Percentiles rank a stretch among this genome's conserved stretches.
Conservation (phyloP, 2,888 invertebrate genomes). For the Mylabris sibirica region DNA sequence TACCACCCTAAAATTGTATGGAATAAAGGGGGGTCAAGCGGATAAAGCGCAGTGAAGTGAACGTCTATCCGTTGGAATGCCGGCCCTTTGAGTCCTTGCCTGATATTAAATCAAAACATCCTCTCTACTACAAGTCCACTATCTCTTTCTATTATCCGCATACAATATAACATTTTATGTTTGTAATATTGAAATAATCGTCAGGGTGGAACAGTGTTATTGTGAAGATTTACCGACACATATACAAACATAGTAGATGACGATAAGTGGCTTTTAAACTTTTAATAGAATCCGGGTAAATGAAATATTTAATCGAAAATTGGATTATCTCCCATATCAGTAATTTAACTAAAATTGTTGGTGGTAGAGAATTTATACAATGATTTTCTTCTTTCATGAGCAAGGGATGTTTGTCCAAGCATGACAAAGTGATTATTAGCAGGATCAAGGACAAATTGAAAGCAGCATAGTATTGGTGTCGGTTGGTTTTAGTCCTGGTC, state of each 20-base stretch:
- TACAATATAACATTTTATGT: background rate
- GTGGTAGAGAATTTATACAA: too few relatives aligned
- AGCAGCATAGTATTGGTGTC: conserved; percentile 39
- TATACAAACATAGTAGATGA: too few relatives aligned
- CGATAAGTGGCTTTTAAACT: too few relatives aligned
- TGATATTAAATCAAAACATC: conserved; percentile 46
- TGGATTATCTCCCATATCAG: too few relatives aligned
- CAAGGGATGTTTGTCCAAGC: conserved; percentile 11
- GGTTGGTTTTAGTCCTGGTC: conserved; percentile 39
- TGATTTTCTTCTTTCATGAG: background rate
- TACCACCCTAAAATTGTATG: background rate
- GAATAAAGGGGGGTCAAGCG: conserved; percentile 19
- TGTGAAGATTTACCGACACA: background rate
- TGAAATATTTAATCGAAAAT: too few relatives aligned
- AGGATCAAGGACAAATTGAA: conserved; percentile 57
- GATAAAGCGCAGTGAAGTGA: conserved; percentile 43
- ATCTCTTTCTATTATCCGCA: background rate
- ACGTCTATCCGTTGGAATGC: conserved; percentile 41
- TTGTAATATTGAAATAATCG: background rate
- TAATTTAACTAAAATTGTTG: too few relatives aligned
- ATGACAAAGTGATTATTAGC: conserved; percentile 54
- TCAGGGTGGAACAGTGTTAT: background rate
- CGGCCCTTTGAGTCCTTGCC: conserved; percentile 39
- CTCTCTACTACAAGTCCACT: conserved; percentile 17
- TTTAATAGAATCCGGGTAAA: too few relatives aligned